Percentiles rank a stretch among this genome's conserved stretches.
These are phyloP conservation scores for Nineta flava DNA, from an alignment of 2,888 invertebrate genomes.

Conservation along the genomic window DNA sequence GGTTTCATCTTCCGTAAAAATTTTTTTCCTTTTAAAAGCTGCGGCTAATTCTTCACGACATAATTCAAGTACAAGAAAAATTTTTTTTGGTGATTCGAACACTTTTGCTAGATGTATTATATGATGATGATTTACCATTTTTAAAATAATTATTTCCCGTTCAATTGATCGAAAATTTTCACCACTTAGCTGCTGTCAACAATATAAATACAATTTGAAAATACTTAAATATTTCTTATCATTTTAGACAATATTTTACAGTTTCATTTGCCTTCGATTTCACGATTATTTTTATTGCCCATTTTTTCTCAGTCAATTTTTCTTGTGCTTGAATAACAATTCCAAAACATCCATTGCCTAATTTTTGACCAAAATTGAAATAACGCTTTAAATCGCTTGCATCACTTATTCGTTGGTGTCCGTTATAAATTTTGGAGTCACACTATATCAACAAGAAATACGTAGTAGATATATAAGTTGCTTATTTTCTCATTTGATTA, in stretches of 20 bases:
- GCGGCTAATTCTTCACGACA: constrained; percentile 32
- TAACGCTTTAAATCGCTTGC: background rate
- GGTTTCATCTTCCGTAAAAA: constrained; percentile 23
- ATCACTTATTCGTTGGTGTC: background rate
- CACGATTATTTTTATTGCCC: background rate
- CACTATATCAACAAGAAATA: too few relatives aligned
- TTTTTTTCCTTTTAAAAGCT: constrained; percentile 21
- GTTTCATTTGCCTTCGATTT: background rate
- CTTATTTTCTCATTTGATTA: too few relatives aligned
- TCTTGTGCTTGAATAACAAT: background rate
- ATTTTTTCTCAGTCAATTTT: background rate
- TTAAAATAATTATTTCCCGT: constrained; percentile 35
- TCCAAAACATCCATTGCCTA: background rate
- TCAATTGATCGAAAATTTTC: constrained; percentile 26
- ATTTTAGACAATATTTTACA: background rate
- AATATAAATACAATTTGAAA: background rate
- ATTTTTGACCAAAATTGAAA: background rate
- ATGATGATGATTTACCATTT: constrained; percentile 36
- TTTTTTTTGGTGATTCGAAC: constrained; percentile 34
- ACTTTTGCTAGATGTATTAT: constrained; percentile 35
- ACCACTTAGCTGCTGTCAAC: background rate
- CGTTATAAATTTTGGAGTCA: too few relatives aligned
- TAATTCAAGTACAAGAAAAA: constrained; percentile 36
- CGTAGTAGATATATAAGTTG: too few relatives aligned
- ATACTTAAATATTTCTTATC: background rate